phyloP scores from a whole-genome alignment of 2,888 invertebrate genomes.

The Drosophila tripunctata region DNA sequence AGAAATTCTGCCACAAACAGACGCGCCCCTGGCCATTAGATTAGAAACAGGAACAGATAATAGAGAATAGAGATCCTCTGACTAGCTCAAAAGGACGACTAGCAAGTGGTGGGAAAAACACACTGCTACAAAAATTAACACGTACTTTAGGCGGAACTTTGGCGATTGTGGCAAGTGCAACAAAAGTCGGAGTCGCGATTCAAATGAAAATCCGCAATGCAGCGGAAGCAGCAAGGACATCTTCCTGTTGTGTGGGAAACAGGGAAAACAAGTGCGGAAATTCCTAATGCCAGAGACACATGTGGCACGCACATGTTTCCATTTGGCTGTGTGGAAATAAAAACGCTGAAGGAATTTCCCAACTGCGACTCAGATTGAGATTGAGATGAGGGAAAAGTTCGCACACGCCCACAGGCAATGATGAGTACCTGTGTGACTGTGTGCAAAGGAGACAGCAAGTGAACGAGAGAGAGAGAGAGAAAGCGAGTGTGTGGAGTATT shows the following conservation, averaged over 20 bases:
- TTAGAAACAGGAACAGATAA: slow-evolving; percentile 1
- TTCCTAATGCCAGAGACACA: slow-evolving; percentile 61
- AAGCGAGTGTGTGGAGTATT: slow-evolving; percentile 20
- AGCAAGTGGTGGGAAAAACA: slow-evolving; percentile 19
- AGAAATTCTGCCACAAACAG: slow-evolving; percentile 24
- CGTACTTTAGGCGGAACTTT: slow-evolving; percentile 18
- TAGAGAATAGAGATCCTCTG: neutral
- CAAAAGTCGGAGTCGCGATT: slow-evolving; percentile 48
- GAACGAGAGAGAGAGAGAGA: neutral
- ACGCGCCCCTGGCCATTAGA: slow-evolving; percentile 30
- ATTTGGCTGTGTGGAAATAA: slow-evolving; percentile 27
- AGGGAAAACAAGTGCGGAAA: slow-evolving; percentile 67
- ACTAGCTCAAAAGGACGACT: neutral
- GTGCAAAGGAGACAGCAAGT: neutral
- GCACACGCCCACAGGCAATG: slow-evolving; percentile 41
- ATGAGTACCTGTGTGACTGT: slow-evolving; percentile 42
- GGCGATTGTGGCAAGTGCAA: slow-evolving; percentile 21
- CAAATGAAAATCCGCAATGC: slow-evolving; percentile 59
- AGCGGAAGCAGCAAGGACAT: slow-evolving; percentile 55
- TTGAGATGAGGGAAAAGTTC: slow-evolving; percentile 33
- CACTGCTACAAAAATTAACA: neutral
- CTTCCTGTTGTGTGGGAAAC: slow-evolving; percentile 25
- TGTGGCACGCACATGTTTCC: slow-evolving; percentile 70
- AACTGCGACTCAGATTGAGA: neutral
- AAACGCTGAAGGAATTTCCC: slow-evolving; percentile 61